phyloP scores from a whole-genome alignment of 2,888 invertebrate genomes.

The Leucophenga montana region DNA sequence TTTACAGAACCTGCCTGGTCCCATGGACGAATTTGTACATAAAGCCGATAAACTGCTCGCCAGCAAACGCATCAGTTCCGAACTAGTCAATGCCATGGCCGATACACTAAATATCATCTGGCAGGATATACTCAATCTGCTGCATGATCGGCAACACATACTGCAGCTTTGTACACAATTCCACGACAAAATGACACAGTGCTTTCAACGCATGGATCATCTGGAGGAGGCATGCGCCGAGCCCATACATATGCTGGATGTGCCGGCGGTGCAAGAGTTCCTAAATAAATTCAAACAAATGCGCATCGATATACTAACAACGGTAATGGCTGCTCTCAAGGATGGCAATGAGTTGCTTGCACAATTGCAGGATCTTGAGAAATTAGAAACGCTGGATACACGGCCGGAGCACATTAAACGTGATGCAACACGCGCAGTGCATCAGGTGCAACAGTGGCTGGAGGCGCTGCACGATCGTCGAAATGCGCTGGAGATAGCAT shows the following conservation, averaged over 20 bases:
- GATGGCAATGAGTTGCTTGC: constrained; percentile 85
- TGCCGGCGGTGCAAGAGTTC: constrained; percentile 81
- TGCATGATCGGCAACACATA: constrained; percentile 84
- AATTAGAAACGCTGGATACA: constrained; percentile 84
- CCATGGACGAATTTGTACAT: constrained; percentile 88
- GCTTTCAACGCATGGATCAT: constrained; percentile 79
- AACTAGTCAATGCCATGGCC: constrained; percentile 92
- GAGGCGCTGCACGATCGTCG: constrained; percentile 84
- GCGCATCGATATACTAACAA: constrained; percentile 81
- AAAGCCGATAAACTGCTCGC: constrained; percentile 90
- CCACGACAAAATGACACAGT: constrained; percentile 81
- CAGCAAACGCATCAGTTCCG: constrained; percentile 82
- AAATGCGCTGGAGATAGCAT: constrained; percentile 80
- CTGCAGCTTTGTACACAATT: constrained; percentile 86
- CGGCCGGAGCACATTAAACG: constrained; percentile 78
- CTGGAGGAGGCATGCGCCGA: constrained; percentile 82
- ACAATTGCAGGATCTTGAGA: constrained; percentile 82
- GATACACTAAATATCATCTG: constrained; percentile 84
- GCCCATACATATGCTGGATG: constrained; percentile 80
- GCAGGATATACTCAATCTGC: constrained; percentile 86
- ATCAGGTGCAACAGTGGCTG: constrained; percentile 83
- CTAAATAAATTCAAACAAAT: constrained; percentile 82
- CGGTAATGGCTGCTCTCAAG: constrained; percentile 85
- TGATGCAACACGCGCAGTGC: constrained; percentile 75
- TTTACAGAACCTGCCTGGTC: constrained; percentile 87